Evolutionary conservation across 2,888 invertebrate species (phyloP).

Genomic region (Anorthoa munda): DNA sequence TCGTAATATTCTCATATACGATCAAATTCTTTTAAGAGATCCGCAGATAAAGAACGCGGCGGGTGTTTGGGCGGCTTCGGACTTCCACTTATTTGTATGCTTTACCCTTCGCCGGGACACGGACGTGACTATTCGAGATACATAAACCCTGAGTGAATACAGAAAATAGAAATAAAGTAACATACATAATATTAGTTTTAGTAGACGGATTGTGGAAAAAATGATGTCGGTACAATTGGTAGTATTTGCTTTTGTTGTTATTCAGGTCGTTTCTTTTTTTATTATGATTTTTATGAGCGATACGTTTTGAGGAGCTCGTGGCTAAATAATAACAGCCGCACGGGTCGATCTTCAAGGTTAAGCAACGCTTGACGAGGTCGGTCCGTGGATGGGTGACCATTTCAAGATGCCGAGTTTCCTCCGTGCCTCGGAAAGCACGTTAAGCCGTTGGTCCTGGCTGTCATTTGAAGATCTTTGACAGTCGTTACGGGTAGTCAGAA

Average conservation of each 20-base stretch:
- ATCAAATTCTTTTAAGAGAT: constrained; percentile 91
- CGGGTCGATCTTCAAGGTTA: too few relatives aligned
- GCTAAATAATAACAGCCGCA: too few relatives aligned
- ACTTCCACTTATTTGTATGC: constrained; percentile 91
- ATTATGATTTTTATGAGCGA: constrained; percentile 47
- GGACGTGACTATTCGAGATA: constrained; percentile 91
- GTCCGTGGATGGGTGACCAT: too few relatives aligned
- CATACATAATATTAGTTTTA: constrained; percentile 89
- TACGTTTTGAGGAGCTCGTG: too few relatives aligned
- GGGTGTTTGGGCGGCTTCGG: constrained; percentile 88
- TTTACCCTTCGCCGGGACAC: constrained; percentile 87
- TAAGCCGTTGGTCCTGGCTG: too few relatives aligned
- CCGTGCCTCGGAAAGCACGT: too few relatives aligned
- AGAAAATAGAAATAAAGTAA: constrained; percentile 91
- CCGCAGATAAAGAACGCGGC: constrained; percentile 89
- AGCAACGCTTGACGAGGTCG: too few relatives aligned
- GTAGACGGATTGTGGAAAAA: constrained; percentile 86
- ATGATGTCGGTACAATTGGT: constrained; percentile 68
- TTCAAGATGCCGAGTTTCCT: too few relatives aligned
- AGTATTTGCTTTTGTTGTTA: constrained; percentile 75
- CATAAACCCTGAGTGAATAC: constrained; percentile 91
- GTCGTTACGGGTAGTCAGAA: too few relatives aligned
- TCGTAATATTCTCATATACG: constrained; percentile 90
- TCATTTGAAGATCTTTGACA: too few relatives aligned
- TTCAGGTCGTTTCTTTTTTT: constrained; percentile 66